These are phyloP conservation scores for Aplocera efformata DNA, from an alignment of 2,888 invertebrate species.

Conservation along the genomic window DNA sequence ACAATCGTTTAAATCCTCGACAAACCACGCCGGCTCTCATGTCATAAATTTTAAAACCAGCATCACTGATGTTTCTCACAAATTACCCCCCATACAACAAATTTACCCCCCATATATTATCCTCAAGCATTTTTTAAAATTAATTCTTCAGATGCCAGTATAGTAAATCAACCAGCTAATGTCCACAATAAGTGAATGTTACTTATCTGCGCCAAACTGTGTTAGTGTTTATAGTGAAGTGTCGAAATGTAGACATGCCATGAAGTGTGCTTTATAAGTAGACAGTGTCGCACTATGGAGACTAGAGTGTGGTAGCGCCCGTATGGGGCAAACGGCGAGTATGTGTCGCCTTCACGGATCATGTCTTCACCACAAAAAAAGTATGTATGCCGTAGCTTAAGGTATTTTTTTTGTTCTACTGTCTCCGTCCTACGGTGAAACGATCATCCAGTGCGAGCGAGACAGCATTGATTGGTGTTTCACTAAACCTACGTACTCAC, in stretches of 20 bases:
- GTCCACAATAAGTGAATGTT: constrained; percentile 13
- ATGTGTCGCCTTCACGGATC: constrained; percentile 90
- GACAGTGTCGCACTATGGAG: constrained; percentile 58
- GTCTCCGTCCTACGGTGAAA: not conserved
- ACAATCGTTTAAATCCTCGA: too few species aligned
- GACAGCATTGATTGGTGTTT: too few species aligned
- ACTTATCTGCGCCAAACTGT: constrained; percentile 35
- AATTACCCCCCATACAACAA: too few species aligned
- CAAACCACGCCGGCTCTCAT: too few species aligned
- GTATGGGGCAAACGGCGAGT: constrained; percentile 90
- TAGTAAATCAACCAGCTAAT: constrained; percentile 38
- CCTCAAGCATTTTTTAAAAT: too few species aligned
- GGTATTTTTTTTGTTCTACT: not conserved
- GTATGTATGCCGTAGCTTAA: constrained; percentile 69
- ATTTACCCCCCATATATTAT: too few species aligned
- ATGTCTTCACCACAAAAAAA: constrained; percentile 88
- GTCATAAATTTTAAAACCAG: constrained; percentile 65
- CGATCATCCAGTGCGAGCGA: too few species aligned
- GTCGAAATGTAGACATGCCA: constrained; percentile 40
- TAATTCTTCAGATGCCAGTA: constrained; percentile 35
- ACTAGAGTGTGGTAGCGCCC: constrained; percentile 72
- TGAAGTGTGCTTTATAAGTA: constrained; percentile 43
- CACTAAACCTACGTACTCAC: too few species aligned
- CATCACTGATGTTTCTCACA: constrained; percentile 49
- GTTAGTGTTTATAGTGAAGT: constrained; percentile 45